A percentile compares a stretch with the other conserved stretches of the same genome.
Evolutionary conservation across 2,113 vertebrate genomes (phyloP).

Genomic region (Calidris pugnax): DNA sequence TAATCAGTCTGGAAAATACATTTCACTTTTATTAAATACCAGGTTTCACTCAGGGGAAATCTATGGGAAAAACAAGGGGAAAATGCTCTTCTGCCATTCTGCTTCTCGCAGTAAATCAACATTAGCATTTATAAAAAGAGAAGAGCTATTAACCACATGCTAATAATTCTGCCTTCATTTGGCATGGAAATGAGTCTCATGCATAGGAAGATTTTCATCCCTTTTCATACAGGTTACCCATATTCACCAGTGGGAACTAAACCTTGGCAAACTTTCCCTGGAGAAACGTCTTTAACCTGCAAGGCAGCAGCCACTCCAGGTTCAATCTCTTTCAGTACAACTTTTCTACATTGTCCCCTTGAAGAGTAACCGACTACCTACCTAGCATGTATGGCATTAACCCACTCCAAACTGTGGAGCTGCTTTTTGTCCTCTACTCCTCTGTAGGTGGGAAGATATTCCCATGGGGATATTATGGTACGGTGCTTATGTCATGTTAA

Average conservation of each 20-base stretch:
- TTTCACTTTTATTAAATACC: background rate
- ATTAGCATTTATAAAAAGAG: background rate
- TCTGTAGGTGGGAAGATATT: background rate
- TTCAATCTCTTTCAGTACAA: background rate
- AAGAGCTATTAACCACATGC: background rate
- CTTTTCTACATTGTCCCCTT: fast-evolving
- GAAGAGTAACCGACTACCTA: fast-evolving
- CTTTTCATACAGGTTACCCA: background rate
- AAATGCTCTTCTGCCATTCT: background rate
- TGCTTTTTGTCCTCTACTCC: background rate
- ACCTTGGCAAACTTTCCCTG: background rate
- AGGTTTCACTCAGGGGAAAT: background rate
- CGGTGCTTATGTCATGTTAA: fast-evolving
- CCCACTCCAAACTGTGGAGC: too few relatives aligned
- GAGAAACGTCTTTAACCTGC: background rate
- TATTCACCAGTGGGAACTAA: background rate
- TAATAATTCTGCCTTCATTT: background rate
- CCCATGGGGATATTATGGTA: fast-evolving
- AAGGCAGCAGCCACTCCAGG: background rate
- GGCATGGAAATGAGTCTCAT: background rate
- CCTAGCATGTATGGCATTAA: fast-evolving
- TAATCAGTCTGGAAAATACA: background rate
- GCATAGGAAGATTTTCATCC: background rate
- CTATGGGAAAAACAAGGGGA: background rate
- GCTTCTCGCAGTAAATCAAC: background rate